Percentiles rank a stretch among this genome's conserved stretches.
Conservation (phyloP, 2,113 vertebrate species). For the Dipodomys ordii region DNA sequence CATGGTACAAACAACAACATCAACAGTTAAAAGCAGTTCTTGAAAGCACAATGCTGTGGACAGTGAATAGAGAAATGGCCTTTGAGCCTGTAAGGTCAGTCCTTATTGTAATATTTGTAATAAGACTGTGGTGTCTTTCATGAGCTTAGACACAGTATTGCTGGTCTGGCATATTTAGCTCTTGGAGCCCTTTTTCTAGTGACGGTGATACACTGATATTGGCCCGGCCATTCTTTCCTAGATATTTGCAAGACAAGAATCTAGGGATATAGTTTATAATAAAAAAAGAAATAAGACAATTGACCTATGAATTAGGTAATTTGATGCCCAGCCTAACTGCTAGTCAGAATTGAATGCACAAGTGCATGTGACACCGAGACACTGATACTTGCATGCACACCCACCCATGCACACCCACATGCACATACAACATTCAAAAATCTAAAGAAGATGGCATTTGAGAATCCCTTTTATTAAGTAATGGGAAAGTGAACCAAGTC, state of each 20-base stretch:
- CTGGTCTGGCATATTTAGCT: background rate
- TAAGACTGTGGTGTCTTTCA: background rate
- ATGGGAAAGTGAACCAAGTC: background rate
- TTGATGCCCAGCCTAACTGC: background rate
- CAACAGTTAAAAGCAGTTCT: background rate
- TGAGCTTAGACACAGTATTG: background rate
- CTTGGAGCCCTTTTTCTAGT: background rate
- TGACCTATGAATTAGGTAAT: slow-evolving; percentile 15
- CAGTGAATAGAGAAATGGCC: background rate
- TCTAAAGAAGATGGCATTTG: background rate
- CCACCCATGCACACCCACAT: background rate
- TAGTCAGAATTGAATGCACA: background rate
- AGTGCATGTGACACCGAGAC: no score
- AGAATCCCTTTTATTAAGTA: background rate
- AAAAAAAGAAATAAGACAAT: slow-evolving; percentile 54
- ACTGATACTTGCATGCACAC: background rate
- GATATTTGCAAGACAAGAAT: slow-evolving; percentile 37
- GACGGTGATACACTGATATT: background rate
- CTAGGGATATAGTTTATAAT: background rate
- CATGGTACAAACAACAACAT: background rate
- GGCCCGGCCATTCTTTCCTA: background rate
- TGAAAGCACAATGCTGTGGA: background rate
- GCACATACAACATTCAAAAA: background rate
- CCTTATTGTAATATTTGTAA: background rate
- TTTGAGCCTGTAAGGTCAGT: background rate